These are phyloP conservation scores for Aythya fuligula DNA, from an alignment of 2,797 vertebrate genomes.

Conservation along the genomic window DNA sequence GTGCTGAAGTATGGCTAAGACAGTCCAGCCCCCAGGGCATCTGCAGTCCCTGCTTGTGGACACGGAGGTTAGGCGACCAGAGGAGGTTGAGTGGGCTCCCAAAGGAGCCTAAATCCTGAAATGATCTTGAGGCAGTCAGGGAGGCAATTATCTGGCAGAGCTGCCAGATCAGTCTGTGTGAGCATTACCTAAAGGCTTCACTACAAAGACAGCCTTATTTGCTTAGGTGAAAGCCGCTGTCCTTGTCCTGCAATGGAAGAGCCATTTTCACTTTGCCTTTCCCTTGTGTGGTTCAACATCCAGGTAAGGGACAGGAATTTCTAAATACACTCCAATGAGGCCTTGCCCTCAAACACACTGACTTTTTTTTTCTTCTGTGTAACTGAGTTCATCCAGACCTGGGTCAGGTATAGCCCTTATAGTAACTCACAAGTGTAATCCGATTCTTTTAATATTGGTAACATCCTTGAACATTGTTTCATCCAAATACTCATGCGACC, in stretches of 20 bases:
- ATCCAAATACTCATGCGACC: not conserved
- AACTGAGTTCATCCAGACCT: not conserved
- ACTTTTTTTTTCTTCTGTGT: not conserved
- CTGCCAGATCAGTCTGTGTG: not conserved
- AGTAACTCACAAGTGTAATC: not conserved
- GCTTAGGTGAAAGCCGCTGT: not conserved
- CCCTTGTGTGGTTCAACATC: accelerated
- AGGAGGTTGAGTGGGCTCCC: not conserved
- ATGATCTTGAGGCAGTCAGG: not conserved
- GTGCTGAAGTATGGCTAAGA: not conserved
- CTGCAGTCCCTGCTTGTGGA: not conserved
- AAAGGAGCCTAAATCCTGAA: not conserved
- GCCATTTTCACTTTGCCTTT: not conserved
- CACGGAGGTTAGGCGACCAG: accelerated
- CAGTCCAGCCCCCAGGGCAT: not conserved
- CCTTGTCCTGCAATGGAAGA: not conserved
- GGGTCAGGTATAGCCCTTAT: not conserved
- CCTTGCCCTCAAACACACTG: not conserved
- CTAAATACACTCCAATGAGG: not conserved
- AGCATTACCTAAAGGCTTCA: not conserved
- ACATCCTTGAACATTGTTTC: not conserved
- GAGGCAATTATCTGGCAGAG: not conserved
- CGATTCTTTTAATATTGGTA: not conserved
- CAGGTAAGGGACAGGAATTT: not conserved
- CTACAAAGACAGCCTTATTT: not conserved